Base-by-base conservation (phyloP, 2,888 invertebrate species). In the Hirudinaria manillensis region DNA sequence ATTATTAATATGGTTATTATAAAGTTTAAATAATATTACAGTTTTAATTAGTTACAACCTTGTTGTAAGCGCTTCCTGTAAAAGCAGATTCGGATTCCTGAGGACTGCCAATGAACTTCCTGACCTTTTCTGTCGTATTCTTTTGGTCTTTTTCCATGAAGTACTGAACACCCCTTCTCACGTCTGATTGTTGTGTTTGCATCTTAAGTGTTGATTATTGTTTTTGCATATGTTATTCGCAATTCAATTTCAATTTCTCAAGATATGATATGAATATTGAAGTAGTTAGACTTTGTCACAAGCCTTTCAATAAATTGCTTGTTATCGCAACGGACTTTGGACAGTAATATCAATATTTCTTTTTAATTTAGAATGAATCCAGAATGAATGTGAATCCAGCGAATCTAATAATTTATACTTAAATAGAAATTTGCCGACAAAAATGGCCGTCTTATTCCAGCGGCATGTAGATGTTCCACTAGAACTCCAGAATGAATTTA, bases 101-200 rank as follows among this genome's bases (percentile, higher is more conserved):
- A 19, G 67, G 66, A 24, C 70, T 77, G 24, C 13, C 32, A 29
- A 77, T 72, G 51, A 27, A 32, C 29, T 74, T 77, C 27, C 75
- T 36, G 27, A 77, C 68, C 21, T 75, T 70, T 21, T 77, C 75
- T n/a, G 77, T 76, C 29, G 74, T 77, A 34, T 75, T 70, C 38
- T 67, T 75, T 29, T 70, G 70, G 45, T 77, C 77, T 21, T 55
- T 67, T 61, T n/a, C 70, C 65, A 72, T 32, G 70, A 74, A 65
- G 0, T 56, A 36, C 56, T 74, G 74, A 2, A 77, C 27, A 0
- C 77, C 77, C 32, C 77, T 38, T 29, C 77, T 61, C n/a, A 51
- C 51, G 67, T 77, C 77, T 19, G 75, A 67, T 61, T 70, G 75
- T 38, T 77, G 77, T 6, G 38, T 72, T n/a, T 29, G 56, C n/a